Conservation (phyloP, 2,797 vertebrate genomes). For the Rhincodon typus region DNA sequence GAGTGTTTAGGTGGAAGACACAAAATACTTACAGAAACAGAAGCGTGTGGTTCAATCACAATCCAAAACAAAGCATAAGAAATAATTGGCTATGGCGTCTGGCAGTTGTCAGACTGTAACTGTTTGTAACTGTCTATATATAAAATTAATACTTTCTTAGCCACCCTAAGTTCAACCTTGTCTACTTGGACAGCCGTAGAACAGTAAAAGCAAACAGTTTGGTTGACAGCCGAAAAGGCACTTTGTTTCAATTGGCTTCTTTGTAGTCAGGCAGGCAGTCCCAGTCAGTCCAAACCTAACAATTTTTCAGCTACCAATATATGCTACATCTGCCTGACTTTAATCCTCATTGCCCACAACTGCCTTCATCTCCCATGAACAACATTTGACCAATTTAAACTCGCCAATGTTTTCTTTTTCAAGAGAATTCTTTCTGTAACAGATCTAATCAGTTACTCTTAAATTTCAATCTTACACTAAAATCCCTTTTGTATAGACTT, state of each 20-base stretch:
- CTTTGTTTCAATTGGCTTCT: slow-evolving; percentile 57
- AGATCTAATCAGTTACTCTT: not conserved
- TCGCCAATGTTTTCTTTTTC: not conserved
- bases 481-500: not conserved
- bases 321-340: not conserved
- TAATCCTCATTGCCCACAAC: slow-evolving; percentile 21
- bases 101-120: not conserved
- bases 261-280: slow-evolving; percentile 65
- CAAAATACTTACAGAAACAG: slow-evolving; percentile 17
- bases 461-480: not conserved
- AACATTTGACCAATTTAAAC: not conserved
- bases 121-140: not conserved
- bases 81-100: not conserved
- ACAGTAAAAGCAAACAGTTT: slow-evolving; percentile 41
- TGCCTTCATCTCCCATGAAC: not conserved
- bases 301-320: not conserved
- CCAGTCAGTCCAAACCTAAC: slow-evolving; percentile 37
- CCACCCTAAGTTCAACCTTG: not conserved
- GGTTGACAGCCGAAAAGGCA: slow-evolving; percentile 40
- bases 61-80: not conserved
- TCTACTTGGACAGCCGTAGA: not conserved
- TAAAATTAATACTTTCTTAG: slow-evolving; percentile 4
- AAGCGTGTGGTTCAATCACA: not conserved
- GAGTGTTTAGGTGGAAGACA: not conserved
- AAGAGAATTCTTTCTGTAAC: too few species aligned